phyloP scores from a whole-genome alignment of 2,888 invertebrate genomes.

The Laothoe populi region DNA sequence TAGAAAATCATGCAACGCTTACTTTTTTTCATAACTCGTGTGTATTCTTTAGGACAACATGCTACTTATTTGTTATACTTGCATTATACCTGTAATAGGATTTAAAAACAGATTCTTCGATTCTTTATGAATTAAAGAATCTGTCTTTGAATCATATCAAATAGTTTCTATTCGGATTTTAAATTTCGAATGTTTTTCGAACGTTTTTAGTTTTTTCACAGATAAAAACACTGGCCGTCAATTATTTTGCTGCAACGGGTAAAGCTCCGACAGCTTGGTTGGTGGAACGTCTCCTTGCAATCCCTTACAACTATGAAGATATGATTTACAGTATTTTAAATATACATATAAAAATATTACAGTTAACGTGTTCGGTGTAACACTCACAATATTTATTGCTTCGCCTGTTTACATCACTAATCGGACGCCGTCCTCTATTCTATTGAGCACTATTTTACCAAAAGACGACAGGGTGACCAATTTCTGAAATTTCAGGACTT shows the following conservation, averaged over 20 bases:
- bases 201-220: no score
- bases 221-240: neutral
- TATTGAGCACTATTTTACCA: conserved; percentile 81
- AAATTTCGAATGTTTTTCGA: neutral
- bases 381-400: conserved; percentile 80
- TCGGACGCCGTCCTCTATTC: conserved; percentile 60
- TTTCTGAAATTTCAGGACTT: conserved; percentile 9
- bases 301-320: conserved; percentile 80
- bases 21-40: no score
- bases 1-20: neutral
- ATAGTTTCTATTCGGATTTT: neutral
- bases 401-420: conserved; percentile 63
- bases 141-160: neutral
- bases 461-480: conserved; percentile 54
- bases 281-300: conserved; percentile 74
- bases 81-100: neutral
- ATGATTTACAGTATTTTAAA: conserved; percentile 81
- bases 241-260: conserved; percentile 19
- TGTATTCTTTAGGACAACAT: neutral
- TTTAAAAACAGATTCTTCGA: neutral
- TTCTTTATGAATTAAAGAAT: neutral
- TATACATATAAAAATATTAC: conserved; percentile 84
- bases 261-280: conserved; percentile 23
- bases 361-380: conserved; percentile 70
- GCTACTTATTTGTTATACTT: neutral